phyloP scores from a whole-genome alignment of 2,888 invertebrate genomes.

The Lysandra coridon region DNA sequence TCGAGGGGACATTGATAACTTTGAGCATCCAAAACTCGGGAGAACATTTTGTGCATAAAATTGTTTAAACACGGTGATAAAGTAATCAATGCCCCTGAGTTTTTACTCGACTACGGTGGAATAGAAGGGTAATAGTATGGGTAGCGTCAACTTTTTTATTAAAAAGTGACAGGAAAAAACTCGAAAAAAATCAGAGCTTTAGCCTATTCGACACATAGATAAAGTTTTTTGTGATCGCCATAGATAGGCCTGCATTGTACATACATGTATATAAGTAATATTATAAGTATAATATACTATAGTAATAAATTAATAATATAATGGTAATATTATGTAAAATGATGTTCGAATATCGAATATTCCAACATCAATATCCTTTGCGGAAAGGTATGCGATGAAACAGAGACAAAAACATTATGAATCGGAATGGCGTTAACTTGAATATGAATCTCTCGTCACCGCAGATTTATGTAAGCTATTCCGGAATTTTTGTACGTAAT shows the following conservation, averaged over 20 bases:
- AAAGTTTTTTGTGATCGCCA: too few relatives aligned
- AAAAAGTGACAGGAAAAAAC: too few relatives aligned
- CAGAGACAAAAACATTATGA: background rate
- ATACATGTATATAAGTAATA: too few relatives aligned
- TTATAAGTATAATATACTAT: too few relatives aligned
- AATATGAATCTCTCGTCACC: conserved; percentile 5
- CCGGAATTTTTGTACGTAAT: background rate
- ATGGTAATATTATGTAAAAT: too few relatives aligned
- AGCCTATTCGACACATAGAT: too few relatives aligned
- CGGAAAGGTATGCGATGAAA: background rate
- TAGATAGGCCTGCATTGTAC: too few relatives aligned
- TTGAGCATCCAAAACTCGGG: background rate
- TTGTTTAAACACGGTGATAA: background rate
- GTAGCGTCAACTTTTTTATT: too few relatives aligned
- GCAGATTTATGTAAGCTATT: background rate
- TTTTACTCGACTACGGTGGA: background rate
- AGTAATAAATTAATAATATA: too few relatives aligned
- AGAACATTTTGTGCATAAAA: background rate
- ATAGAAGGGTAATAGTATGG: too few relatives aligned
- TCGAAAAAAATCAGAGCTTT: too few relatives aligned
- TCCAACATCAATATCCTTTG: background rate
- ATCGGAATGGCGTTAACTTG: background rate
- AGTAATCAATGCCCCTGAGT: background rate
- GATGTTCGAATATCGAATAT: background rate
- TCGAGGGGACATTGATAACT: conserved; percentile 1